phyloP scores from a whole-genome alignment of 64 coral and sea anemone genomes.

The Stylophora pistillata region DNA sequence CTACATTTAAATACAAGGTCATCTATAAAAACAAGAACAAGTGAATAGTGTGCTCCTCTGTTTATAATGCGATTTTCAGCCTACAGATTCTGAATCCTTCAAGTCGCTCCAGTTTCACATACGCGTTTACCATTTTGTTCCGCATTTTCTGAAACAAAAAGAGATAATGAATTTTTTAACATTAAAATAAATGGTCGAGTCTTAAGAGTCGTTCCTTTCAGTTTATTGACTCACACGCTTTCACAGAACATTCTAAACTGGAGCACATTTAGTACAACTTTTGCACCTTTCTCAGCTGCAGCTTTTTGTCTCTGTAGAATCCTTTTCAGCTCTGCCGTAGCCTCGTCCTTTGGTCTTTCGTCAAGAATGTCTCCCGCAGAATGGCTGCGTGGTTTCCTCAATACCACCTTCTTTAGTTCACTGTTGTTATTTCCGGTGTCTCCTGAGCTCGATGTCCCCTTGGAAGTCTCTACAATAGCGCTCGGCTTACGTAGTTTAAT shows the following conservation, averaged over 20 bases:
- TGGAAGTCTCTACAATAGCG: not conserved
- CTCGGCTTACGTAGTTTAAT: conserved; percentile 54
- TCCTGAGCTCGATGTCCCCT: not conserved
- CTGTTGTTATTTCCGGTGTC: not conserved
- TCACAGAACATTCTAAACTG: no score
- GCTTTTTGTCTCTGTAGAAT: conserved; percentile 64
- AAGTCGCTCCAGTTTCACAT: conserved; percentile 17
- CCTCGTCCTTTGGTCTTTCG: conserved; percentile 47
- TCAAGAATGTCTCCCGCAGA: conserved; percentile 57
- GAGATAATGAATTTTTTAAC: not conserved
- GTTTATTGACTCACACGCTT: no score
- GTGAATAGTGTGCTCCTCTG: not conserved
- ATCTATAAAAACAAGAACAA: not conserved
- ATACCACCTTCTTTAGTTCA: conserved; percentile 1
- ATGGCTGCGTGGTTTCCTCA: conserved; percentile 60
- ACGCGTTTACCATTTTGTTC: not conserved
- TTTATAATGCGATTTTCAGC: not conserved
- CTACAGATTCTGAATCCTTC: not conserved
- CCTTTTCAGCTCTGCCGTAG: conserved; percentile 40
- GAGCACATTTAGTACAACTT: not conserved
- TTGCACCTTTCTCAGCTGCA: conserved; percentile 44
- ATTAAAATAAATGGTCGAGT: not conserved
- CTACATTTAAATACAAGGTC: not conserved
- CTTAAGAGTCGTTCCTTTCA: not conserved
- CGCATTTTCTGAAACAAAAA: not conserved